Conservation (phyloP, 2,797 vertebrate genomes). For the Phyllotis vaccarum region DNA sequence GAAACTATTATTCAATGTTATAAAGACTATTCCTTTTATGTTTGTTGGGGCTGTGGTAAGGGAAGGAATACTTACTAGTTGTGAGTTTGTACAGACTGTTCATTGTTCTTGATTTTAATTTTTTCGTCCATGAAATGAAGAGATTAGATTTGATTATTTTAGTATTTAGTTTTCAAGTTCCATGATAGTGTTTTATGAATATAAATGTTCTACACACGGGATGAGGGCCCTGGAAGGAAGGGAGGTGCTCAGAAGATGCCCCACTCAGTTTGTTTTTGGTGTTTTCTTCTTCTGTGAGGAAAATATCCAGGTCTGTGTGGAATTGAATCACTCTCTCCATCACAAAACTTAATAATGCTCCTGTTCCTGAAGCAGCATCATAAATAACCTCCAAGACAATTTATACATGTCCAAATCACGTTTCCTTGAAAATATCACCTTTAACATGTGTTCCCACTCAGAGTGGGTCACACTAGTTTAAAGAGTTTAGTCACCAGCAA, state of each 20-base stretch:
- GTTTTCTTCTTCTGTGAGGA: constrained; percentile 12
- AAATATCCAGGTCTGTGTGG: constrained; percentile 1
- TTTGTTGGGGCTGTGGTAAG: neutral
- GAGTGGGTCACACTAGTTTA: neutral
- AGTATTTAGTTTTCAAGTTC: constrained; percentile 34
- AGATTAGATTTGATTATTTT: constrained; percentile 37
- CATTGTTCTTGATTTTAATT: constrained; percentile 29
- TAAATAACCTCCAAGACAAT: neutral
- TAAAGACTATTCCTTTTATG: constrained; percentile 51
- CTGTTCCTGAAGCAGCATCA: neutral
- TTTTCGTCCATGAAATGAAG: constrained; percentile 61
- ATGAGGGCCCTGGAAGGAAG: constrained; percentile 13
- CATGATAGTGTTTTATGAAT: neutral
- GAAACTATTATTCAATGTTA: constrained; percentile 57
- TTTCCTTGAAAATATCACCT: neutral
- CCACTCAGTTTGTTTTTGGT: neutral
- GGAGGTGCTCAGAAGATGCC: constrained; percentile 24
- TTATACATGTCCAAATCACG: neutral
- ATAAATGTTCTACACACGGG: neutral
- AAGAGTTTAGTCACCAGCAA: neutral
- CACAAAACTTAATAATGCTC: neutral
- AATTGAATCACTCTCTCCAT: neutral
- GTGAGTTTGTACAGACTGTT: constrained; percentile 10
- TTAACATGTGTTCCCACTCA: neutral
- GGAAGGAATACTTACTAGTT: constrained; percentile 43